Evolutionary conservation across 2,888 invertebrate genomes (phyloP), one percentile per base, ranked within the genome.

Genomic region (Sphinx pinastri): DNA sequence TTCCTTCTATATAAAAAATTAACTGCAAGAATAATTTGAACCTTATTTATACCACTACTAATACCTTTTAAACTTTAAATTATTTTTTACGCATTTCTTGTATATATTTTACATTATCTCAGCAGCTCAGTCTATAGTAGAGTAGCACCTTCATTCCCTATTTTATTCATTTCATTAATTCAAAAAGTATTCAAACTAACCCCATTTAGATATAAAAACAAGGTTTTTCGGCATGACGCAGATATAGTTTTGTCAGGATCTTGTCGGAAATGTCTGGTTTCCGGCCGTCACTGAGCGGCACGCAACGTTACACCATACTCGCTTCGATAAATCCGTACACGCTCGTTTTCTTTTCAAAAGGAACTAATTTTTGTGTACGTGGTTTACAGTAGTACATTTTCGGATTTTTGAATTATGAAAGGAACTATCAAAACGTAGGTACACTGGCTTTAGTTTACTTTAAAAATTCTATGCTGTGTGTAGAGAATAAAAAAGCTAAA

Each of bases 201-300:
- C 19, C 55, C n/a, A 12, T 54, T 57, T 55, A 57, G 13, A 55
- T 38, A 67, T 19, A 25, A 14, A 58, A 55, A 12, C 45, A 45
- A 25, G 38, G 47, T 67, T 59, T 67, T 70, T 59, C 52, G 52
- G 47, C 63, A 49, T 63, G 67, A 59, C 54, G 69, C 14, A 68
- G 68, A 70, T 70, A 67, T 52, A 52, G 67, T 52, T 70, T 51
- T 68, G 58, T 54, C 67, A 58, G 67, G 72, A 75, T 74, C 77
- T 74, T 75, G 78, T 76, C 76, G 80, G 82, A 81, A 81, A 81
- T 79, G 81, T 77, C 71, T 75, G 72, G 78, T 78, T 81, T 81
- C 81, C 81, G 77, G 73, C 58, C 63, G 71, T 71, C 74, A 68
- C 47, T 51, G 51, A 80, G 74, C 78, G 74, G 72, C 78, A 80